Base-by-base conservation (phyloP, 2,888 invertebrate species). In the Caradrina kadenii region DNA sequence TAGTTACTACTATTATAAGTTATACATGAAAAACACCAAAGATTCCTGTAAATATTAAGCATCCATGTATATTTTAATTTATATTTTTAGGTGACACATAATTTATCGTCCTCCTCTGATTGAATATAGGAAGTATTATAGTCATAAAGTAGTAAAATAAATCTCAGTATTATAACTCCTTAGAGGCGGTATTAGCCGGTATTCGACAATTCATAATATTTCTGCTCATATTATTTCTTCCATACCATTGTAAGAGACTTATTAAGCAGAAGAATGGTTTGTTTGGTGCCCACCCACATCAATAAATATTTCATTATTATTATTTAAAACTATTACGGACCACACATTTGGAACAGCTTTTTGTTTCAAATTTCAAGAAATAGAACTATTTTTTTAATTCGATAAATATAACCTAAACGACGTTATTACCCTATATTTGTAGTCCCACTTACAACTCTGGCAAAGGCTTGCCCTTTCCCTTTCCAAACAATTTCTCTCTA, bases 11-110 rank as follows among this genome's bases (percentile, higher is more conserved):
- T 82, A 82, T 70, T 81, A 70, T 75, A 82, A 81, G 80, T 80
- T 81, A 75, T 73, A 73, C 71, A 72, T 58, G 61, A 83, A 80
- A 69, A 84, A 84, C 81, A 86, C 88, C 87, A 86, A 89, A 87
- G 86, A 83, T 83, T 83, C 85, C 69, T 83, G 83, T 86, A 88
- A 80, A 81, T 83, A 84, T 73, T 75, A 74, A 77, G 39, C 76
- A 69, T 61, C 62, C 73, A 80, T 83, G 83, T 86, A 79, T 84
- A 84, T 73, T 76, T 58, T 78, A 76, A 73, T 79, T 80, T 77
- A 78, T 80, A 76, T 69, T 62, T 55, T 60, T 82, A 80, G 74
- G 66, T 67, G 35, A 68, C 50, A 75, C 73, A 77, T 80, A 73
- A 73, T 84, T 76, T 67, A 64, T 63, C 53, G 52, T 75, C 45